phyloP scores from a whole-genome alignment of 2,113 vertebrate species.

The Antennarius striatus region DNA sequence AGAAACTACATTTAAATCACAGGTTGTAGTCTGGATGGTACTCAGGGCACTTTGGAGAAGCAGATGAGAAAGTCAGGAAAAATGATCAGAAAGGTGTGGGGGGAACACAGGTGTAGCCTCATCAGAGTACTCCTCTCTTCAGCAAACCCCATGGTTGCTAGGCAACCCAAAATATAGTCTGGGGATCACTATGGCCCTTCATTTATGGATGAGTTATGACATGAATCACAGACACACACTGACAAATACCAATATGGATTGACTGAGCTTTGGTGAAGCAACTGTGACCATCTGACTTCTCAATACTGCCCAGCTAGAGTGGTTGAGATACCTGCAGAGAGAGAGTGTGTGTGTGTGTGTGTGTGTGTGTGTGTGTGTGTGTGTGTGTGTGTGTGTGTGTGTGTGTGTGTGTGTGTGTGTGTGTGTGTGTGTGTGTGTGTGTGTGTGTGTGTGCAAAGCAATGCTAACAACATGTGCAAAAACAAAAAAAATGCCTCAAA shows the following conservation, averaged over 20 bases:
- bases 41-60: too few species aligned
- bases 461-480: conserved; percentile 57
- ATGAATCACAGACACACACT: conserved; percentile 46
- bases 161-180: conserved; percentile 78
- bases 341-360: conserved; percentile 29
- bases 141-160: conserved; percentile 70
- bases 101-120: conserved; percentile 47
- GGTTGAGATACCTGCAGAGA: conserved; percentile 49
- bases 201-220: conserved; percentile 72
- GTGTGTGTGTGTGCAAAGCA: conserved; percentile 29
- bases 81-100: conserved; percentile 24
- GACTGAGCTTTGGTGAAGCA: conserved; percentile 58
- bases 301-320: conserved; percentile 61
- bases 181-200: conserved; percentile 61
- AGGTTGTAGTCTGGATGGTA: too few species aligned
- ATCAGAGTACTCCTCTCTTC: conserved; percentile 49
- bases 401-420: conserved; percentile 27
- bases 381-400: conserved; percentile 30
- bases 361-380: conserved; percentile 26
- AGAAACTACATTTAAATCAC: too few species aligned
- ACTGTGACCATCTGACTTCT: conserved; percentile 74
- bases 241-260: conserved; percentile 40
- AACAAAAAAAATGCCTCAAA: conserved; percentile 53
- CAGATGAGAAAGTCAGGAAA: not conserved
- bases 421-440: conserved; percentile 24